Evolutionary conservation across 2,888 invertebrate species (phyloP), one percentile per base, ranked within the genome.

Genomic region (Frankliniella intonsa): DNA sequence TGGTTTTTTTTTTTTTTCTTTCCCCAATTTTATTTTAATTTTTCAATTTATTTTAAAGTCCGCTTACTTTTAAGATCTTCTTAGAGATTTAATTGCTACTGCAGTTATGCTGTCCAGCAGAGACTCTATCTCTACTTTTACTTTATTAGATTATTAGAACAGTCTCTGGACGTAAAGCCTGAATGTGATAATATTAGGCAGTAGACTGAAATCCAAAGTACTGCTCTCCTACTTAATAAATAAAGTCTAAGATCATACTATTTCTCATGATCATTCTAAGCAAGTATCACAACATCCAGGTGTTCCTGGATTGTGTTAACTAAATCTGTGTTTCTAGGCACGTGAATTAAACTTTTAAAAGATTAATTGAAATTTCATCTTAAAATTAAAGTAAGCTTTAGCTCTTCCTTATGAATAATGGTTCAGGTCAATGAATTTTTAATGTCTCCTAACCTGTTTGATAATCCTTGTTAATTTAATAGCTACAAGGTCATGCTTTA

Each of bases 181-280:
- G 9, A 76, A 76, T 76, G 69, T 76, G 69, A 76, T 76, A 38
- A 38, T 38, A 25, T 25, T 76, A 76, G 69, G 69, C 69, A 76
- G 69, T 76, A 76, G 69, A 76, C 69, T 76, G 69, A 76, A 76
- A 22, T 25, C 11, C 22, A 25, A 25, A 25, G n/a, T 25, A 76
- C 69, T 76, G 69, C 69, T 76, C 25, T 25, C 69, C 69, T 11
- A 22, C 69, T 76, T 76, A 25, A 62, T 62, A n/a, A 25, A 62
- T 62, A n/a, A 62, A 62, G 62, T 62, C 62, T 19, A 17, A 7
- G 0, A 14, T 62, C 62, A 62, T 62, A 62, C 7, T 62, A n/a
- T n/a, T n/a, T n/a, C n/a, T n/a, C n/a, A n/a, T 62, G 14, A 62
- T n/a, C 62, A 62, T 38, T 2, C 2, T 38, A 38, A 38, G 5